Base-by-base conservation (phyloP, 2,888 invertebrate genomes). In the Trisateles emortualis region DNA sequence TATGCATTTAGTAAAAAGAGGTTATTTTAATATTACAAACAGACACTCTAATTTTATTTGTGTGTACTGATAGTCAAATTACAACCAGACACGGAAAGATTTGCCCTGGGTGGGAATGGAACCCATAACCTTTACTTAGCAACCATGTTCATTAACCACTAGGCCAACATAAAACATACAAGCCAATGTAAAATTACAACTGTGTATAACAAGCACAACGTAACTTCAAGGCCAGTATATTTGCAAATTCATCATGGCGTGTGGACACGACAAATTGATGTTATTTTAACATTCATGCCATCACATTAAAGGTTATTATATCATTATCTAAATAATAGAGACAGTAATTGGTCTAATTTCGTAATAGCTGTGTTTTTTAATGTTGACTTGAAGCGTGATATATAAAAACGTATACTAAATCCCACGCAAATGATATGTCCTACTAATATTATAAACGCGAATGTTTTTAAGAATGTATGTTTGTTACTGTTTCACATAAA, bases 291-390 rank as follows among this genome's bases (percentile, higher is more conserved):
- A 17, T 38, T 50, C 22, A 36, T n/a, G n/a, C n/a, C 30, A 13
- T 36, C 14, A 1, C 26, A 36, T 40, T 39, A 47, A 13, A 35
- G 10, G 17, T 35, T 35, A 45, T 53, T 49, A 49, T 36, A 16
- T 35, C 32, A 45, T 53, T 49, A 49, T 36, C 10, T 17, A 41
- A 42, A 42, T 40, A 5, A 22, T 22, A 38, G 14, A 16, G 2
- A 26, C 3, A 3, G 42, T 43, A 49, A 49, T 42, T 30, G 24
- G 13, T 6, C 30, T 29, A 50, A 42, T 43, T 50, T 36, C 14
- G 11, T 38, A 30, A 50, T 43, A 14, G 17, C 3, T 14, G 30
- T 24, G 4, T 1, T 8, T 30, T 32, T 22, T n/a, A 38, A 26
- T 4, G 19, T n/a, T 3, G 10, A 26, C 26, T 4, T 26, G 26